These are phyloP conservation scores for Dryocosmus kuriphilus DNA, from an alignment of 2,888 invertebrate genomes.

Conservation along the genomic window DNA sequence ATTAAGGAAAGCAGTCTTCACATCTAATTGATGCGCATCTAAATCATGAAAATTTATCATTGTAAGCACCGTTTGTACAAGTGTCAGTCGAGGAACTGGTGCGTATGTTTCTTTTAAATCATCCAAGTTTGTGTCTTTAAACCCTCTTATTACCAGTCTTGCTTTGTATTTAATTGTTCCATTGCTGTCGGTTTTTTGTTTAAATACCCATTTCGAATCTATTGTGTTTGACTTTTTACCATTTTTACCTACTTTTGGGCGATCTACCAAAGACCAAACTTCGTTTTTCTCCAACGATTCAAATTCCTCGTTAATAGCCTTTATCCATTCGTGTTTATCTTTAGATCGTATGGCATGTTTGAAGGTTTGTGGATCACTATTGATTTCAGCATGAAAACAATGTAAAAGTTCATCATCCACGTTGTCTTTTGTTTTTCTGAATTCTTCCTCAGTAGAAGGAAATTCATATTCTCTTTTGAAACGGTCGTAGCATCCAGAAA, in stretches of 20 bases:
- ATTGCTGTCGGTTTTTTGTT: no score
- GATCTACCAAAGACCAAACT: conserved; percentile 26
- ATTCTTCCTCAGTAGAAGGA: conserved; percentile 29
- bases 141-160: conserved; percentile 50
- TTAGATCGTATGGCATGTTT: conserved; percentile 31
- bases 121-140: conserved; percentile 47
- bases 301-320: conserved; percentile 31
- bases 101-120: no score
- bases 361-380: conserved; percentile 31
- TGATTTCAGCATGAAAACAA: conserved; percentile 20
- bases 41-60: no score
- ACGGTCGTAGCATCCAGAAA: background rate
- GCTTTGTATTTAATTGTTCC: no score
- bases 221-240: no score
- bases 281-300: no score
- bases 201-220: no score
- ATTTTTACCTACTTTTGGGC: conserved; percentile 7
- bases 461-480: background rate
- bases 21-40: no score
- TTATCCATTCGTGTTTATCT: conserved; percentile 39
- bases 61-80: no score
- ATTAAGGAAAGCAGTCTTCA: conserved; percentile 38
- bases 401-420: conserved; percentile 10
- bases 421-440: background rate
- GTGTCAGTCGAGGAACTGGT: no score